Evolutionary conservation across 2,888 invertebrate genomes (phyloP), one percentile per base, ranked within the genome.

Genomic region (Torymus tubicola): DNA sequence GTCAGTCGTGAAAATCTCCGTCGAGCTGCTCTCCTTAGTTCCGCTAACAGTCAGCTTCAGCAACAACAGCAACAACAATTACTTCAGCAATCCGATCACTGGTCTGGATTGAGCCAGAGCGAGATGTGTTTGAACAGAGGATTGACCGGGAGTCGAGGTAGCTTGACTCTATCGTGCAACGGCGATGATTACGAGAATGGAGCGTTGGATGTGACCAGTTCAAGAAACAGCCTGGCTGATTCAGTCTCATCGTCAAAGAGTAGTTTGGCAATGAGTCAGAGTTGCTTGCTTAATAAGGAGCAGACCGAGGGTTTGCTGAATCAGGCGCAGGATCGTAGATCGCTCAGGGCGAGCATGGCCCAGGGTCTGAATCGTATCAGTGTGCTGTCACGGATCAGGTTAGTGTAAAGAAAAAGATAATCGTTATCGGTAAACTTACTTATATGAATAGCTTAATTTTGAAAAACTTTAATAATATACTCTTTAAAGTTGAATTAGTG

Each of bases 61-160:
- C 73, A 80, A 31, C 80, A 73, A 5, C 61, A 74, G 52, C 57
- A 31, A 10, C 42, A 52, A 18, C 14, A 58, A 8, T 82, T 82
- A 12, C 84, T 83, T 11, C 77, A 83, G 55, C 81, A 78, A 50
- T 79, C 78, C 5, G 60, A 21, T 12, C 78, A 88, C 70, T 83
- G 87, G 57, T 84, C 85, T 13, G 86, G 89, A 64, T 86, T 92
- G 76, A 92, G 91, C 81, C 92, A 92, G 84, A 92, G 92, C 83
- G 92, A 92, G 81, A 91, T 91, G 87, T 92, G 91, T 21, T 85
- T 92, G 68, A 90, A 89, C 64, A 84, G 88, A 60, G 85, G 86
- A n/a, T 72, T 89, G 52, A 85, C 86, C n/a, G 88, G 85, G 52
- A 90, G 90, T 63, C 82, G 84, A 11, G 86, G 85, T 11, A 88